Evolutionary conservation across 2,888 invertebrate species (phyloP).

Genomic region (Dicyrtomina minuta): DNA sequence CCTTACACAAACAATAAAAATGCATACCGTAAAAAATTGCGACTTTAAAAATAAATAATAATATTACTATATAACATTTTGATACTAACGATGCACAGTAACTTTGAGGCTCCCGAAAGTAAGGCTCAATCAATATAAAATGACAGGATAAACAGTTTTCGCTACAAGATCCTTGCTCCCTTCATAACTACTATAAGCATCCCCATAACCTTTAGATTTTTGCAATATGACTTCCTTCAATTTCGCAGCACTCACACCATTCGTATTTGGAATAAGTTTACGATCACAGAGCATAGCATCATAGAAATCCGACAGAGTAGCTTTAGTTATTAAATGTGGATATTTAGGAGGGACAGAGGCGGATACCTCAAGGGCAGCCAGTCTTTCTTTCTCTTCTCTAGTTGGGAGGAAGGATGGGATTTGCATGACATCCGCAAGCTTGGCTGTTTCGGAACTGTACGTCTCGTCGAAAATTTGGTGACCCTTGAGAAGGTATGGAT

Average conservation of each 20-base stretch:
- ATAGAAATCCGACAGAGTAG: constrained; percentile 39
- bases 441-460: constrained; percentile 42
- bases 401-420: constrained; percentile 39
- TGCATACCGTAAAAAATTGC: no score
- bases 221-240: constrained; percentile 21
- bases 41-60: no score
- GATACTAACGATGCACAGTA: no score
- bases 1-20: no score
- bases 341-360: constrained; percentile 33
- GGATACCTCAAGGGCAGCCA: constrained; percentile 43
- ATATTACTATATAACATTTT: no score
- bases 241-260: constrained; percentile 1
- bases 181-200: constrained; percentile 14
- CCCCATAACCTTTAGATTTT: constrained; percentile 30
- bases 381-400: constrained; percentile 42
- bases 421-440: constrained; percentile 47
- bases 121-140: constrained; percentile 21
- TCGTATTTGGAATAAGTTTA: not conserved
- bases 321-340: constrained; percentile 32
- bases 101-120: no score
- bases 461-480: constrained; percentile 41
- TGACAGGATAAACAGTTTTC: constrained; percentile 22
- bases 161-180: constrained; percentile 14
- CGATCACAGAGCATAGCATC: constrained; percentile 36
- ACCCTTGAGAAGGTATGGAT: constrained; percentile 44